A percentile compares a stretch with the other conserved stretches of the same genome.
Evolutionary conservation across 2,113 vertebrate species (phyloP).

Genomic region (Gasterosteus nipponicus): DNA sequence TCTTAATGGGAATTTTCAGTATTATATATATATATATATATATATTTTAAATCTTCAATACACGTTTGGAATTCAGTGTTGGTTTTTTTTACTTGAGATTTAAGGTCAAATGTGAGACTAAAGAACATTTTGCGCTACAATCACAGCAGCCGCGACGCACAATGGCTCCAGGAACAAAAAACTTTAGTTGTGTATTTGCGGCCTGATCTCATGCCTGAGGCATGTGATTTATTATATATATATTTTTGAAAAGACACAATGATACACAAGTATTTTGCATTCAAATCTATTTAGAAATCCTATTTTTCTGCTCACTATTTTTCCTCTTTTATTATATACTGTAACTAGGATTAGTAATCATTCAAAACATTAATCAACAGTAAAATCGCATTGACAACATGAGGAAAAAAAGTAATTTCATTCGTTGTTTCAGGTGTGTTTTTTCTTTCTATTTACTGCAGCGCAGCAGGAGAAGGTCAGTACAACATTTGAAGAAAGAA

Average conservation of each 20-base stretch:
- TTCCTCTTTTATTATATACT: not conserved
- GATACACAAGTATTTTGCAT: not conserved
- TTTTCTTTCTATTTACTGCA: not conserved
- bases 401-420: too few species aligned
- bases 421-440: not conserved
- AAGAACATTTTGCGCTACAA: not conserved
- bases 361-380: not conserved
- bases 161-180: not conserved
- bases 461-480: not conserved
- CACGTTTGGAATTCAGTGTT: not conserved
- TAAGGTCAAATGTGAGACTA: not conserved
- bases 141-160: too few species aligned
- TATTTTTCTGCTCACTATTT: not conserved
- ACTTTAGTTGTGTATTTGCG: not conserved
- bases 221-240: too few species aligned
- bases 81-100: too few species aligned
- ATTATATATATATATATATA: not conserved
- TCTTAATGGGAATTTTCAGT: too few species aligned
- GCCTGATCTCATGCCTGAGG: not conserved
- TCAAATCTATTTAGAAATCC: not conserved
- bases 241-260: too few species aligned
- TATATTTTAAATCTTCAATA: not conserved
- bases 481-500: not conserved
- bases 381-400: not conserved
- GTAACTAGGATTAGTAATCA: not conserved